phyloP scores from a whole-genome alignment of 2,797 vertebrate species.

The Euphonia xanthogaster region DNA sequence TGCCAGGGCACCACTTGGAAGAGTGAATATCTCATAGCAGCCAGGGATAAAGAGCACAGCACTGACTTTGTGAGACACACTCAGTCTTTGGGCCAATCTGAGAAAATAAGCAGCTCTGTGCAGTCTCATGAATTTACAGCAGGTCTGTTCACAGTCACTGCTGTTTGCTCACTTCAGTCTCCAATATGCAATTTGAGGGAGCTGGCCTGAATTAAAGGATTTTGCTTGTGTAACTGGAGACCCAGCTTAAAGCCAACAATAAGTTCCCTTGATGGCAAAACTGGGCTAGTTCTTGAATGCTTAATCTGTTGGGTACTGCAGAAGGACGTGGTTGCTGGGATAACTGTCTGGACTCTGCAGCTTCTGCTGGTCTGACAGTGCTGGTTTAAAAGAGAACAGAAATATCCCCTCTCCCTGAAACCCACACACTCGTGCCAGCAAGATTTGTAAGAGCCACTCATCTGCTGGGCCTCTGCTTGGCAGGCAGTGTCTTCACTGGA shows the following conservation, averaged over 20 bases:
- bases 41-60: neutral
- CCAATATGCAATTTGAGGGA: neutral
- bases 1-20: neutral
- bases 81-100: neutral
- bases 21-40: neutral
- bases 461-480: neutral
- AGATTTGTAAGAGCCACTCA: neutral
- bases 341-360: neutral
- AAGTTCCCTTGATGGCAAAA: slow-evolving; percentile 17
- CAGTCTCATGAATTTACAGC: neutral
- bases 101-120: neutral
- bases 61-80: accelerated
- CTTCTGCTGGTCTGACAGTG: neutral
- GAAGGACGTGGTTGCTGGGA: neutral
- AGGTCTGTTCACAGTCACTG: neutral
- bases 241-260: neutral
- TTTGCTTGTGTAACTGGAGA: slow-evolving; percentile 14
- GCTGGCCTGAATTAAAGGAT: neutral
- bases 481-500: neutral
- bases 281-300: neutral
- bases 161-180: neutral
- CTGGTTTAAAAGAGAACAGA: neutral
- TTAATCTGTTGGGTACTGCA: neutral
- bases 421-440: neutral
- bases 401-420: neutral